A percentile compares a stretch with the other conserved stretches of the same genome.
Conservation (phyloP, 2,888 invertebrate species). For the Cheilosia scutellata region DNA sequence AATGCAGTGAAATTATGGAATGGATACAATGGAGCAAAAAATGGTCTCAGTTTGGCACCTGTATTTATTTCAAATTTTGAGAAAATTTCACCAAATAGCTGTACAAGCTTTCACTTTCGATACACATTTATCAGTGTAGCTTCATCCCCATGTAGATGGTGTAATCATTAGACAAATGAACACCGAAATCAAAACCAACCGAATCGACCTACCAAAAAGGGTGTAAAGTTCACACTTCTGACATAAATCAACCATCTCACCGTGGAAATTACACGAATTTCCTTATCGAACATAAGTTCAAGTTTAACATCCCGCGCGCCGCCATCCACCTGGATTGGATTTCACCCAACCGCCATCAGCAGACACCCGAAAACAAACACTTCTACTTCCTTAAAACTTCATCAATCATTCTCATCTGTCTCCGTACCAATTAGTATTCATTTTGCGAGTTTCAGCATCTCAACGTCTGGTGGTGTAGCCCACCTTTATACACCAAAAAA, state of each 20-base stretch:
- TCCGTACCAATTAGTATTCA: slow-evolving; percentile 75
- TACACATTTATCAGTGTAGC: too few relatives aligned
- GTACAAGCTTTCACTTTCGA: too few relatives aligned
- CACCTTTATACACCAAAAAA: slow-evolving; percentile 3
- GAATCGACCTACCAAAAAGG: slow-evolving; percentile 8
- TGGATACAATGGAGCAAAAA: too few relatives aligned
- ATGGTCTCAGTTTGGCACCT: too few relatives aligned
- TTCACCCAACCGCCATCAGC: not conserved
- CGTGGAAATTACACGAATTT: slow-evolving; percentile 26
- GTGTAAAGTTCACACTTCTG: slow-evolving; percentile 43
- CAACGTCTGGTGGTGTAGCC: slow-evolving; percentile 44
- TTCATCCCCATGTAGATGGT: not conserved
- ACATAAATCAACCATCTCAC: slow-evolving; percentile 48
- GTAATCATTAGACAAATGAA: slow-evolving; percentile 21
- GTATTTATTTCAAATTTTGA: too few relatives aligned
- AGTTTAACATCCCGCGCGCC: not conserved
- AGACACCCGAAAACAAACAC: slow-evolving; percentile 53
- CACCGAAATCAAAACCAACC: slow-evolving; percentile 32
- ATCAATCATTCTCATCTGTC: slow-evolving; percentile 76
- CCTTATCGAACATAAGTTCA: slow-evolving; percentile 32
- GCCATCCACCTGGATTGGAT: slow-evolving; percentile 2
- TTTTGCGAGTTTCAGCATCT: slow-evolving; percentile 71
- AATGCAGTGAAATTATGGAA: too few relatives aligned
- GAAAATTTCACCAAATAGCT: too few relatives aligned
- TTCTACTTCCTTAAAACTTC: slow-evolving; percentile 69